phyloP scores from a whole-genome alignment of 2,888 invertebrate genomes.

The Torymus tubicola region DNA sequence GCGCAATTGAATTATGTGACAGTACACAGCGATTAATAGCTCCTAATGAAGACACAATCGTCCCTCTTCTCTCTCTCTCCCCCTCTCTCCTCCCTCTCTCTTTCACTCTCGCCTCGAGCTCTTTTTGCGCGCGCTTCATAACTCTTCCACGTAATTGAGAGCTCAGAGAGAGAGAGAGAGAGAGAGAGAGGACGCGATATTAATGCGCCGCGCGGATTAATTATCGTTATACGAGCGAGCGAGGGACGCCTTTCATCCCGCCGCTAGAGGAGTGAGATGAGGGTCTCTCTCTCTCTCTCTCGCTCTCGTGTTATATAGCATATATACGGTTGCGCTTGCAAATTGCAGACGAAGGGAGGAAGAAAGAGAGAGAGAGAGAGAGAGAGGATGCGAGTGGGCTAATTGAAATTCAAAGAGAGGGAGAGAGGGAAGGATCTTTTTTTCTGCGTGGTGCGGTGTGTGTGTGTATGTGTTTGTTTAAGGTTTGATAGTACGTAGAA shows the following conservation, averaged over 20 bases:
- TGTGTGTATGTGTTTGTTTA: too few relatives aligned
- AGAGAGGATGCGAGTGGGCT: slow-evolving; percentile 43
- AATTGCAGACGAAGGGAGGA: slow-evolving; percentile 35
- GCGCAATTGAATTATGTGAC: slow-evolving; percentile 69
- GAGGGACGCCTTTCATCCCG: slow-evolving; percentile 72
- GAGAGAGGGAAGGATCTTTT: slow-evolving; percentile 56
- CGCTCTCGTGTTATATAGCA: not conserved
- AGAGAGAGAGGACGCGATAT: slow-evolving; percentile 65
- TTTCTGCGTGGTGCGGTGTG: too few relatives aligned
- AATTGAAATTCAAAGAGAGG: slow-evolving; percentile 48
- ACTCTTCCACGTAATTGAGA: slow-evolving; percentile 74
- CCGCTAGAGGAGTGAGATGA: slow-evolving; percentile 18
- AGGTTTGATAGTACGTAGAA: too few relatives aligned
- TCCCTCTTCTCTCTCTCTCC: slow-evolving; percentile 7
- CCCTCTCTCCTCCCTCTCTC: not conserved
- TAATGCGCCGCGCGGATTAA: slow-evolving; percentile 73
- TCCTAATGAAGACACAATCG: slow-evolving; percentile 74
- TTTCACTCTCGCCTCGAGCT: slow-evolving; percentile 16
- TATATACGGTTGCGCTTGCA: not conserved
- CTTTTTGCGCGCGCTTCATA: slow-evolving; percentile 63
- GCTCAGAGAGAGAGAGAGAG: slow-evolving; percentile 65
- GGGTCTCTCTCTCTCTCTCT: too few relatives aligned
- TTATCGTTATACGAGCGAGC: slow-evolving; percentile 70
- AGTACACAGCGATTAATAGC: slow-evolving; percentile 73
- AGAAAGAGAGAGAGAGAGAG: slow-evolving; percentile 56